Evolutionary conservation across 2,113 vertebrate species (phyloP).

Genomic region (Lophius piscatorius): DNA sequence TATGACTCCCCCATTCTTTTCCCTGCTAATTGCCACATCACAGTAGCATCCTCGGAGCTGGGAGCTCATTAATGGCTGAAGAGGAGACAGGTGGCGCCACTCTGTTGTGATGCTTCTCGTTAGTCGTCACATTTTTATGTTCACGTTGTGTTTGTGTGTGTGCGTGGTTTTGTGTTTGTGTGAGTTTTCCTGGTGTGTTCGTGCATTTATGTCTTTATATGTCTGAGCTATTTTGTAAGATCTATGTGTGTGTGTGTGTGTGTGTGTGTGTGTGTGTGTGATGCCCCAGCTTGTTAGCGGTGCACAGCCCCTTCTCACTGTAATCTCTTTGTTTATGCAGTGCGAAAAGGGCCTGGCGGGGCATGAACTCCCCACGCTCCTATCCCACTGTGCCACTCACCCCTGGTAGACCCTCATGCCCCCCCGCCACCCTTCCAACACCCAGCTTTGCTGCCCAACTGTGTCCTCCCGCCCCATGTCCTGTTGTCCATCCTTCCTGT

Average conservation of each 20-base stretch:
- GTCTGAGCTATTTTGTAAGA: slow-evolving; percentile 1
- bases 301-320: slow-evolving; percentile 78
- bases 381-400: slow-evolving; percentile 74
- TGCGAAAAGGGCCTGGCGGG: slow-evolving; percentile 85
- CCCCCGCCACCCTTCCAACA: slow-evolving; percentile 58
- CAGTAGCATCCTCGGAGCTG: slow-evolving; percentile 70
- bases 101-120: slow-evolving; percentile 90
- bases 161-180: slow-evolving; percentile 29
- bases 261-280: slow-evolving; percentile 34
- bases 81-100: slow-evolving; percentile 88
- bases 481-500: slow-evolving; percentile 52
- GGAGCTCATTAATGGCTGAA: slow-evolving; percentile 87
- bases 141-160: slow-evolving; percentile 50
- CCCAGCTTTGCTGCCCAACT: slow-evolving; percentile 45
- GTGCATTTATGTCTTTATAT: neutral
- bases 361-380: slow-evolving; percentile 87
- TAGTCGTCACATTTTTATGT: slow-evolving; percentile 73
- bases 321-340: slow-evolving; percentile 92
- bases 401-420: slow-evolving; percentile 72
- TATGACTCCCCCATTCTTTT: slow-evolving; percentile 55
- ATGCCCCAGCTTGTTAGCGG: slow-evolving; percentile 68
- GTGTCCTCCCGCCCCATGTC: slow-evolving; percentile 30
- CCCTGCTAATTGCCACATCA: slow-evolving; percentile 89
- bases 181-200: slow-evolving; percentile 1
- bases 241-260: slow-evolving; percentile 8